These are phyloP conservation scores for Crambe crambe DNA, from an alignment of 37 sponge, comb jelly and placozoan species.

Conservation along the genomic window DNA sequence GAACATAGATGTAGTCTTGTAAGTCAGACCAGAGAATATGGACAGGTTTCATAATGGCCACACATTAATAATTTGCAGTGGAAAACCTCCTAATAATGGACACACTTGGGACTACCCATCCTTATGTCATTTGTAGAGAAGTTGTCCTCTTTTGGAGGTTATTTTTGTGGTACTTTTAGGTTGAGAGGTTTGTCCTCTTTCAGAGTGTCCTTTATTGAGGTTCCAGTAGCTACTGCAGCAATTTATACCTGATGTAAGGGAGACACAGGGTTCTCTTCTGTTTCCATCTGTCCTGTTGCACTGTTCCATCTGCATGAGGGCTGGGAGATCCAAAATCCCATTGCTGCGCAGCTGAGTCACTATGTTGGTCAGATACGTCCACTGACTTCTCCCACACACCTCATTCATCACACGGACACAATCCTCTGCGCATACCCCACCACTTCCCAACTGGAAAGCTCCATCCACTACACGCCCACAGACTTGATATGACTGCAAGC, in stretches of 20 bases:
- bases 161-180: no score
- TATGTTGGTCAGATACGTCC: slow-evolving; percentile 15
- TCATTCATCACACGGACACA: slow-evolving; percentile 8
- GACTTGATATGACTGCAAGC: slow-evolving; percentile 26
- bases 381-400: slow-evolving; percentile 9
- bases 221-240: no score
- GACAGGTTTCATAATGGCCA: no score
- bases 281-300: neutral
- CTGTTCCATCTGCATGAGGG: neutral
- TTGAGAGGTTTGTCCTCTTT: no score
- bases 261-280: neutral
- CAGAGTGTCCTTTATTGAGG: no score
- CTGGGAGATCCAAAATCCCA: neutral
- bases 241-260: slow-evolving; percentile 6
- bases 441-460: neutral
- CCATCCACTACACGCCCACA: neutral
- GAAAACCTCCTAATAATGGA: no score
- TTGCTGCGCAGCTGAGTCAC: neutral
- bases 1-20: no score
- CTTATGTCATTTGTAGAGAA: no score
- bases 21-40: no score
- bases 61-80: no score
- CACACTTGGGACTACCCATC: no score
- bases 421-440: neutral
- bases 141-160: no score